Percentiles rank a stretch among this genome's conserved stretches.
phyloP scores from a whole-genome alignment of 2,797 vertebrate genomes.

The Nyctibius grandis region DNA sequence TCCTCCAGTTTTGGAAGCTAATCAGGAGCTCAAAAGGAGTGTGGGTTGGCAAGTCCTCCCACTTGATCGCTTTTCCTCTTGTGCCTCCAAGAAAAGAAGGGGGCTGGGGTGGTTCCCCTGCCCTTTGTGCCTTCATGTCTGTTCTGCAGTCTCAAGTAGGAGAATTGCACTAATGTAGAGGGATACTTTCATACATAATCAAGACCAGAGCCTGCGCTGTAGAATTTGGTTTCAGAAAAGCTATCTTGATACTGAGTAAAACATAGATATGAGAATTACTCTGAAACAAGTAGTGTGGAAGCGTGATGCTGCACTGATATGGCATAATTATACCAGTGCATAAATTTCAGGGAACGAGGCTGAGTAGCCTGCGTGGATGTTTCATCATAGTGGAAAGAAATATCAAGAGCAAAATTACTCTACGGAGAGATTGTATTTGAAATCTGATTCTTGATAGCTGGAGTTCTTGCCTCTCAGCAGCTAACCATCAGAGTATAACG shows the following conservation, averaged over 20 bases:
- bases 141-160: neutral
- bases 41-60: neutral
- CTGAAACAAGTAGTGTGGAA: neutral
- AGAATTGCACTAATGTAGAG: neutral
- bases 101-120: neutral
- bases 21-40: neutral
- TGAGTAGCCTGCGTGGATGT: neutral
- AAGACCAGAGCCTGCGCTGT: neutral
- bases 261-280: neutral
- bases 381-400: fast-evolving
- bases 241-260: neutral
- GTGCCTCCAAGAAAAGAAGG: neutral
- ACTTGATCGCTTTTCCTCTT: neutral
- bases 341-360: neutral
- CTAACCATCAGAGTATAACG: neutral
- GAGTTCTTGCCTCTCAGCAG: neutral
- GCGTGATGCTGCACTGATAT: neutral
- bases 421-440: neutral
- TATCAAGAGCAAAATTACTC: neutral
- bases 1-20: neutral
- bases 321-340: too few relatives aligned
- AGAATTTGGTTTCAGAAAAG: neutral
- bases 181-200: fast-evolving
- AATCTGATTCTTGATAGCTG: neutral
- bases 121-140: neutral